These are phyloP conservation scores for Parelbella ahira DNA, from an alignment of 2,888 invertebrate species.

Conservation along the genomic window DNA sequence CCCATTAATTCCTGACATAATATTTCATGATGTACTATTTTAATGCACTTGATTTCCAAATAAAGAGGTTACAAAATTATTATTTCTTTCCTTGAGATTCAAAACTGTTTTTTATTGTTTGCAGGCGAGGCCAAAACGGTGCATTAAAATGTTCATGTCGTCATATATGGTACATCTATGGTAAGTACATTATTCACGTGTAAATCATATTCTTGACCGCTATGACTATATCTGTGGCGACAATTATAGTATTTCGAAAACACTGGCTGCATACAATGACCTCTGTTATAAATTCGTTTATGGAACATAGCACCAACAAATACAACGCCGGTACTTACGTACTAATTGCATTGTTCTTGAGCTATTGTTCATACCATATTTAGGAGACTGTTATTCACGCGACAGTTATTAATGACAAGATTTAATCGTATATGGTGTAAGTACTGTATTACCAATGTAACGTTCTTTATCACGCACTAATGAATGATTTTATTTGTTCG, in stretches of 20 bases:
- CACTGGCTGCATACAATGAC: constrained; percentile 14
- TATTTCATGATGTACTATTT: no score
- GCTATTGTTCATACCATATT: constrained; percentile 36
- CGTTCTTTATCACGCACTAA: no score
- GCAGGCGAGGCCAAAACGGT: constrained; percentile 3
- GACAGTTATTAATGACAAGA: not conserved
- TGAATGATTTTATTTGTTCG: no score
- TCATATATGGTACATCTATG: constrained; percentile 24
- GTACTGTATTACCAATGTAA: no score
- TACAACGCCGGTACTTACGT: constrained; percentile 23
- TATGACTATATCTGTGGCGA: constrained; percentile 28
- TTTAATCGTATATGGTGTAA: no score
- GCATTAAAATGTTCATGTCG: constrained; percentile 18
- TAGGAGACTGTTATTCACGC: no score
- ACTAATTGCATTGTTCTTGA: constrained; percentile 62
- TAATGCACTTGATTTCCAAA: no score
- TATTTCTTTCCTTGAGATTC: no score
- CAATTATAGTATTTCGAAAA: constrained; percentile 24
- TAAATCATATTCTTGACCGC: constrained; percentile 33
- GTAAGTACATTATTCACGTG: constrained; percentile 22
- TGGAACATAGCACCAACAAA: constrained; percentile 11
- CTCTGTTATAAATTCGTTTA: constrained; percentile 12
- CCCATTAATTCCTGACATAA: no score
- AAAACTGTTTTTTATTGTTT: no score
- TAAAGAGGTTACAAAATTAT: no score